Evolutionary conservation across 2,888 invertebrate genomes (phyloP).

Genomic region (Drosophila mercatorum): DNA sequence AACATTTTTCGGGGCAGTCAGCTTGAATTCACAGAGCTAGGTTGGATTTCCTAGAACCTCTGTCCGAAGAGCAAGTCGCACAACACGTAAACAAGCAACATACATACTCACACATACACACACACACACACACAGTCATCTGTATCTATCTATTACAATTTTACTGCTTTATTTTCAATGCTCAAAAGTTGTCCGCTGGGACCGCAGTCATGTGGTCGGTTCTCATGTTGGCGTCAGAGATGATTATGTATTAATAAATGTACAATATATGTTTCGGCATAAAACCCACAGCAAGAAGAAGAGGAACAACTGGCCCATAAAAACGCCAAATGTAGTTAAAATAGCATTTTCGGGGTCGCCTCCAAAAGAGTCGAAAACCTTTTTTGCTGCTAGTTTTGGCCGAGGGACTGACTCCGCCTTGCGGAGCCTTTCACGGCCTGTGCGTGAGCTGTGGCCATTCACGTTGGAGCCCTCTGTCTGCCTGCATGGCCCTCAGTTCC

Average conservation of each 20-base stretch:
- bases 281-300: constrained; percentile 28
- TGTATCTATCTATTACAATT: constrained; percentile 62
- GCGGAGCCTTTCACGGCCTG: constrained; percentile 13
- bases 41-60: constrained; percentile 67
- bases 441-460: constrained; percentile 73
- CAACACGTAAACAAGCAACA: constrained; percentile 27
- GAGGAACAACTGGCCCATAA: constrained; percentile 45
- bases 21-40: constrained; percentile 53
- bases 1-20: constrained; percentile 65
- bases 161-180: constrained; percentile 72
- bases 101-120: not conserved
- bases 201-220: constrained; percentile 52
- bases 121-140: constrained; percentile 4
- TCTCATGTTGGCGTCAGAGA: constrained; percentile 57
- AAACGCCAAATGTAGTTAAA: constrained; percentile 69
- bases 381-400: not conserved
- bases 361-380: constrained; percentile 22
- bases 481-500: constrained; percentile 37
- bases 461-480: constrained; percentile 14
- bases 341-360: constrained; percentile 58
- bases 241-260: constrained; percentile 77
- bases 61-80: constrained; percentile 43
- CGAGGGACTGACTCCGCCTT: not conserved
- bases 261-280: constrained; percentile 65
- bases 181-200: constrained; percentile 54